Evolutionary conservation across 2,888 invertebrate species (phyloP).

Genomic region (Nemotelus pantherinus): DNA sequence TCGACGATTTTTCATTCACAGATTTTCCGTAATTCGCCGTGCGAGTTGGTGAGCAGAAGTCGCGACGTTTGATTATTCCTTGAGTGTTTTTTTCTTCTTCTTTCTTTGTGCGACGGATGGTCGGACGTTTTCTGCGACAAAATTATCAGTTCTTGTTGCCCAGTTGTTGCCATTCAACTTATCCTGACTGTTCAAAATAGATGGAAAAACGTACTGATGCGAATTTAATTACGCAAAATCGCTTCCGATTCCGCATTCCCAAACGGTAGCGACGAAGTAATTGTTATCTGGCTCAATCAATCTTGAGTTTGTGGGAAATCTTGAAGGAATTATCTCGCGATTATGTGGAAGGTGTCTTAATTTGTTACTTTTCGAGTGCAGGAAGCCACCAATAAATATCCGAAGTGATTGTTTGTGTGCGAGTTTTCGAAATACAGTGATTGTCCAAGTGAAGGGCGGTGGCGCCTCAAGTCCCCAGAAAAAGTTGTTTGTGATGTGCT

Average conservation of each 20-base stretch:
- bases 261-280: too few species aligned
- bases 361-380: neutral
- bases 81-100: neutral
- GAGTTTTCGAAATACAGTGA: neutral
- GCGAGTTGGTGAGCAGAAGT: neutral
- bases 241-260: conserved; percentile 1
- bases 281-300: too few species aligned
- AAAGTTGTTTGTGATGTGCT: conserved; percentile 18
- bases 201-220: neutral
- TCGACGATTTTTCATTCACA: conserved; percentile 35
- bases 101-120: neutral
- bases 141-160: neutral
- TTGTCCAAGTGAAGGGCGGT: conserved; percentile 44
- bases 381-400: too few species aligned
- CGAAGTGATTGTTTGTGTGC: too few species aligned
- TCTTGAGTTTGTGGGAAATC: neutral
- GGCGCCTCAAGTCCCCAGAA: conserved; percentile 43
- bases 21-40: conserved; percentile 30
- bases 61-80: neutral
- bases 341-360: neutral
- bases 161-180: too few species aligned
- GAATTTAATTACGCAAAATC: conserved; percentile 9
- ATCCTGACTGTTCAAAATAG: neutral
- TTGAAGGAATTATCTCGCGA: neutral
- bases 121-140: conserved; percentile 20